Evolutionary conservation across 23 tunicate species (phyloP).

Genomic region (Diplosoma virens): DNA sequence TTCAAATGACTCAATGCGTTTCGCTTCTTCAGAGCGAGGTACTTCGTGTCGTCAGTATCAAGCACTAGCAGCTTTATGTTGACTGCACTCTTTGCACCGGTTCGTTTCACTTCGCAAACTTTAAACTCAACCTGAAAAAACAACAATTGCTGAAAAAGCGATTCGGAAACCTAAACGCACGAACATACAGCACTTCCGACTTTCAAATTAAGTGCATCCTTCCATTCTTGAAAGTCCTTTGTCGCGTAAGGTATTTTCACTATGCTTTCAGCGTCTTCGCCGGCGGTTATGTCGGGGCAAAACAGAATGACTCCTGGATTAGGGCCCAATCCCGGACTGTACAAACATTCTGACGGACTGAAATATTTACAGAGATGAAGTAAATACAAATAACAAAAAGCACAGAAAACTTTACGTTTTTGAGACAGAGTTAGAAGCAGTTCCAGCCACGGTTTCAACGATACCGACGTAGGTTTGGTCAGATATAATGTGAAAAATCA

Average conservation of each 20-base stretch:
- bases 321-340: constrained; percentile 88
- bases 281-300: constrained; percentile 17
- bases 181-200: constrained; percentile 43
- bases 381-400: not conserved
- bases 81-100: constrained; percentile 86
- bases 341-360: constrained; percentile 70
- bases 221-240: constrained; percentile 87
- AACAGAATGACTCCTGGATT: constrained; percentile 74
- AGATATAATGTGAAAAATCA: constrained; percentile 82
- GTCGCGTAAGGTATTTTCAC: constrained; percentile 60
- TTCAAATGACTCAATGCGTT: constrained; percentile 32
- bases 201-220: constrained; percentile 64
- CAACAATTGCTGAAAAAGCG: not conserved
- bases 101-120: constrained; percentile 84
- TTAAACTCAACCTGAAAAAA: constrained; percentile 79
- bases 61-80: constrained; percentile 47
- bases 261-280: constrained; percentile 20
- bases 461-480: constrained; percentile 57
- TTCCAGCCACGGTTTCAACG: constrained; percentile 65
- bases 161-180: not conserved
- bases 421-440: constrained; percentile 25
- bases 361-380: not conserved
- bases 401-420: constrained; percentile 21
- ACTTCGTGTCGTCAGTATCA: not conserved
- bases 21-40: not conserved